Evolutionary conservation across 2,113 vertebrate genomes (phyloP).

Genomic region (Corapipo altera): DNA sequence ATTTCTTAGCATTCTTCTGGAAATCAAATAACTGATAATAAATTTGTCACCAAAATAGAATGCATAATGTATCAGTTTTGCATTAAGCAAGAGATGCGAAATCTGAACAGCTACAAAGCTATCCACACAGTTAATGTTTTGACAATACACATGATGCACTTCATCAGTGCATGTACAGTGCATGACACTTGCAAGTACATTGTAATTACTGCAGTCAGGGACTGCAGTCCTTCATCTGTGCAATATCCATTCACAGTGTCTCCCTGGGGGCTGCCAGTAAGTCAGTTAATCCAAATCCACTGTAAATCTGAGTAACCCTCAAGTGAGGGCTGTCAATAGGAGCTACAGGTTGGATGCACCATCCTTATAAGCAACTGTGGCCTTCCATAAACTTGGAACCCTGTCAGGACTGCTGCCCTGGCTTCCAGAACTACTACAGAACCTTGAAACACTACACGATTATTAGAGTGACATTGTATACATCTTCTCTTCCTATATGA

Average conservation of each 20-base stretch:
- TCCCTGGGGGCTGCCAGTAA: neutral
- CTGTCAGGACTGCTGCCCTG: neutral
- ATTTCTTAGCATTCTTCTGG: neutral
- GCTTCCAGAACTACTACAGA: neutral
- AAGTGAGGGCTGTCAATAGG: neutral
- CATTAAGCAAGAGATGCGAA: neutral
- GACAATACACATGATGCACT: neutral
- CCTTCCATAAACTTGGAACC: neutral
- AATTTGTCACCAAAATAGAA: neutral
- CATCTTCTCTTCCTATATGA: neutral
- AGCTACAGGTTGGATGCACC: neutral
- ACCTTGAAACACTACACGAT: neutral
- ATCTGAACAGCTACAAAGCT: neutral
- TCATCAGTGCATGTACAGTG: neutral
- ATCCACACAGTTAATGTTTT: neutral
- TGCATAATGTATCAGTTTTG: neutral
- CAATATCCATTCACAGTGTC: neutral
- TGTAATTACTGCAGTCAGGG: neutral
- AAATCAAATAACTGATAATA: neutral
- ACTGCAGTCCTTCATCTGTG: neutral
- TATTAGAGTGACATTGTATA: neutral
- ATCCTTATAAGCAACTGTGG: rapidly evolving
- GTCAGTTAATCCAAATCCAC: neutral
- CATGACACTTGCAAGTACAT: neutral
- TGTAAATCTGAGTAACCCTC: neutral